Base-by-base conservation (phyloP, 2,888 invertebrate genomes). In the Parnassius smintheus region DNA sequence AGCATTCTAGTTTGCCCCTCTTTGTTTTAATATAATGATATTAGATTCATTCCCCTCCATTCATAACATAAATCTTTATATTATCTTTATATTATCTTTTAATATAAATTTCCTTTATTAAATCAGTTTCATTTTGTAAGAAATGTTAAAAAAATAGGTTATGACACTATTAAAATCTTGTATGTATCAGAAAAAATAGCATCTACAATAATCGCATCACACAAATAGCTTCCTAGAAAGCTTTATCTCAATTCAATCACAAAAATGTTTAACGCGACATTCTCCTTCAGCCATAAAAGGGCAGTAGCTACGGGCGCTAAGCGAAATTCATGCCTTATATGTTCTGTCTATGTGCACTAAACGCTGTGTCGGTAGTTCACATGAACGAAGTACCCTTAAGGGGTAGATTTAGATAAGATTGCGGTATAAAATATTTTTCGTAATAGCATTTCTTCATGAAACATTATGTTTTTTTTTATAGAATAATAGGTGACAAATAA, bases 281-380 rank as follows among this genome's bases (percentile, higher is more conserved):
- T 70, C 64, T 56, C 61, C 63, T 59, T 45, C 41, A 22, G 61
- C 61, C 59, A 59, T 61, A 61, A 59, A 65, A 61, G 59, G 61
- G 53, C 60, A 61, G 65, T 66, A 55, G 65, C 63, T 56, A 62
- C 63, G 56, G 65, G 64, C 61, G 65, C 65, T 60, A 62, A 69
- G 65, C 58, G 61, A 65, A 65, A 65, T 61, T 53, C 59, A 61
- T 59, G 56, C 65, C 67, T 59, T 70, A 68, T 66, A 70, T 68
- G 69, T 67, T 62, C 67, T 65, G 61, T 67, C 65, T 70, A 69
- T 70, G 71, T 61, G 66, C 66, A 70, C 65, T 70, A 70, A 68
- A 62, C 59, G 66, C 66, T 69, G 64, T 61, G 51, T 68, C 68
- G 72, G 62, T 59, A 64, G 60, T 62, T 52, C 60, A 61, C 61